These are phyloP conservation scores for Terrapene triunguis DNA, from an alignment of 2,113 vertebrate genomes.

Conservation along the genomic window DNA sequence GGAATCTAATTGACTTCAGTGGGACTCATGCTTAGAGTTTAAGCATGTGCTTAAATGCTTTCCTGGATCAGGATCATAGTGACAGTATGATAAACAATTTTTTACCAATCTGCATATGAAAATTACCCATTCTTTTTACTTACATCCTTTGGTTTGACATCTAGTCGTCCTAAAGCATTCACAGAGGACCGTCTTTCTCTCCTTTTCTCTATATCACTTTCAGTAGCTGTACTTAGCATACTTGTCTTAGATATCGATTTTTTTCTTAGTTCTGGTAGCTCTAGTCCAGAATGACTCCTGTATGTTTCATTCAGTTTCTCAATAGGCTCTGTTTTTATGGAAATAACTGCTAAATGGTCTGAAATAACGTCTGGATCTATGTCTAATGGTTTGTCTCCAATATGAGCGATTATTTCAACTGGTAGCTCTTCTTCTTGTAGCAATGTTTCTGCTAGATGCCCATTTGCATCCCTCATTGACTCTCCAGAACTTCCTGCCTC, in stretches of 20 bases:
- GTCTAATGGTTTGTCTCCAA: conserved; percentile 45
- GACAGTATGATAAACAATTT: not conserved
- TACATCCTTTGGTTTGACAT: conserved; percentile 49
- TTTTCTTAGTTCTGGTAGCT: conserved; percentile 59
- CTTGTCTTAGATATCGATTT: conserved; percentile 43
- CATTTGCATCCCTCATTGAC: accelerated
- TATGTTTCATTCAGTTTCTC: conserved; percentile 58
- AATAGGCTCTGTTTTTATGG: conserved; percentile 72
- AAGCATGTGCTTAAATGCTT: not conserved
- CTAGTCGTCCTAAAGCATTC: conserved; percentile 19
- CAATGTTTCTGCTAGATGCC: not conserved
- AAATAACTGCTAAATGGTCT: conserved; percentile 74
- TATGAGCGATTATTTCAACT: conserved; percentile 62
- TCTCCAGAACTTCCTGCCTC: not conserved
- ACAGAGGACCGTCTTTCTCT: conserved; percentile 56
- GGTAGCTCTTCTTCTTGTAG: not conserved
- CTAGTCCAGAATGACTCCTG: conserved; percentile 42
- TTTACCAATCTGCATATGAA: not conserved
- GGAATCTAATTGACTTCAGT: not conserved
- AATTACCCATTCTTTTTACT: not conserved
- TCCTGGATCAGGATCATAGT: not conserved
- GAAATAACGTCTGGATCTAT: conserved; percentile 67
- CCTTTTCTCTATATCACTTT: not conserved
- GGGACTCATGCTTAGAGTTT: not conserved
- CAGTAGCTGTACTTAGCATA: accelerated